Percentiles rank a stretch among this genome's conserved stretches.
Conservation (phyloP, 2,113 vertebrate genomes). For the Cheirogaleus medius region DNA sequence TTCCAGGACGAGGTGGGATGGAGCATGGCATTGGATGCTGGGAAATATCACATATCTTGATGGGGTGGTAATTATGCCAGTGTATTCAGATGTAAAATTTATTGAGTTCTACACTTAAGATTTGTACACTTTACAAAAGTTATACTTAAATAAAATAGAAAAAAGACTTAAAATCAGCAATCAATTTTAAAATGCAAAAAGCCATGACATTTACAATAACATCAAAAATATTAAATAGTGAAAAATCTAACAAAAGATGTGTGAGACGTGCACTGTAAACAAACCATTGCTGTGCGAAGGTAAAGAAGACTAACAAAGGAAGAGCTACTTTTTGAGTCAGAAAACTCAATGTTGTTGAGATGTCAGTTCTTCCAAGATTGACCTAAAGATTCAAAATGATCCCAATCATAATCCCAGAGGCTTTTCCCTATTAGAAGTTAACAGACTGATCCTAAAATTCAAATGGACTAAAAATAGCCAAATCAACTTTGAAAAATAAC, state of each 20-base stretch:
- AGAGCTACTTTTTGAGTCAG: background rate
- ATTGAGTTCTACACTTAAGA: background rate
- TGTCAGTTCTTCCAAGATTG: background rate
- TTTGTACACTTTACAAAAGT: background rate
- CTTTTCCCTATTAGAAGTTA: background rate
- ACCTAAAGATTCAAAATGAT: background rate
- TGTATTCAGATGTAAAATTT: background rate
- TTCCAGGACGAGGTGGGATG: background rate
- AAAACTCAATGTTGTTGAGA: background rate
- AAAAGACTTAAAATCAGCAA: background rate
- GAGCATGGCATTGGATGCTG: background rate
- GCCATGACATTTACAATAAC: background rate
- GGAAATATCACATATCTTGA: background rate
- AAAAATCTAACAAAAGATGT: background rate
- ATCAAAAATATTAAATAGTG: background rate
- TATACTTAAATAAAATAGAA: background rate
- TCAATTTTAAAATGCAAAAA: background rate
- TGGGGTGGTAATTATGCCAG: background rate
- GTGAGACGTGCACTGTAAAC: background rate
- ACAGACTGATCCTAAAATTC: slow-evolving; percentile 7
- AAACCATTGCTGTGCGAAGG: background rate
- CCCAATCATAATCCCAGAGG: background rate
- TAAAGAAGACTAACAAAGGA: background rate
- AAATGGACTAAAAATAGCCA: background rate
- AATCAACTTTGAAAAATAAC: background rate